Evolutionary conservation across 2,888 invertebrate genomes (phyloP), one percentile per base, ranked within the genome.

Genomic region (Frankliniella fusca): DNA sequence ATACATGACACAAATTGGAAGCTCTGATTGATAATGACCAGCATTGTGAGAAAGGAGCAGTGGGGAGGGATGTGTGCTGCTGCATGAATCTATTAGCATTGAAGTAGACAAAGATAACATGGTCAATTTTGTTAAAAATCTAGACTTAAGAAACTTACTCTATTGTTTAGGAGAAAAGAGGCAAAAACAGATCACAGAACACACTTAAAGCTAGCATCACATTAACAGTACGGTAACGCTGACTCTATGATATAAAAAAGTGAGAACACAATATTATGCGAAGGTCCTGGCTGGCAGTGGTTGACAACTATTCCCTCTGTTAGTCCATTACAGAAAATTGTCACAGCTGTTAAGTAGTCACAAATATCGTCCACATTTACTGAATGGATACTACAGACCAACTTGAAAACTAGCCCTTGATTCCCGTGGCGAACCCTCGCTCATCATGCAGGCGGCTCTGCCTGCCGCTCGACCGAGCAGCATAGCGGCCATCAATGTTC

Each of bases 201-300:
- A 76, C 70, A 76, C 70, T 76, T 76, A 76, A 76, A 76, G 70
- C 70, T 76, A 76, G 70, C 70, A 76, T 76, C 70, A 76, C 70
- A 76, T 23, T 76, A 76, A 76, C 27, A 76, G 70, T 76, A 76
- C 27, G 70, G 70, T 76, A 76, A 76, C 70, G 12, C 70, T 27
- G 23, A 61, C n/a, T 61, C 27, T 76, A 76, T 27, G 8, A 76
- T 23, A 76, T 23, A 76, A 23, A 76, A 76, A 76, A 12, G 54
- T 54, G 27, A 76, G 10, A 76, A 76, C 15, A 54, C 23, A 76
- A 12, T 76, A 23, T 61, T 18, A 61, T 61, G 61, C 61, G n/a
- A 15, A 61, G 61, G 61, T 15, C 38, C 38, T 38, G 38, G 38
- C 61, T 61, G 70, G 70, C 70, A 76, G 70, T 76, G 70, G 70